Conservation (phyloP, 1,140 invertebrate genomes). For the Mizuhopecten yessoensis region DNA sequence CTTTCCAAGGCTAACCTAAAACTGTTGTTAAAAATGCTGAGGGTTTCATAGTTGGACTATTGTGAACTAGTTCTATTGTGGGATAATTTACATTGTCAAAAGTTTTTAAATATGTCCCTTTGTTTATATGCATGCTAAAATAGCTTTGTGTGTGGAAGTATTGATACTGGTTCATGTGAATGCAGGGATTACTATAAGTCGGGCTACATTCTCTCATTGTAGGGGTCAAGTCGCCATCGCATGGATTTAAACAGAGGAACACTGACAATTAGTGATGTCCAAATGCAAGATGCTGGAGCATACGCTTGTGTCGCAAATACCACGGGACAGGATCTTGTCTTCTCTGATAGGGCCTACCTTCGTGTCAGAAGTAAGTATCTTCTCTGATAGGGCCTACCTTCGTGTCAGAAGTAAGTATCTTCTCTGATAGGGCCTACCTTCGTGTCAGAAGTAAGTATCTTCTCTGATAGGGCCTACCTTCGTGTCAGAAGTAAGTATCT, state of each 20-base stretch:
- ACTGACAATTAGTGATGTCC: slow-evolving; percentile 86
- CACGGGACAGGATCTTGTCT: slow-evolving; percentile 86
- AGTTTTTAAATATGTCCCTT: too few relatives aligned
- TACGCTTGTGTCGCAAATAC: slow-evolving; percentile 89
- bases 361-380: slow-evolving; percentile 86
- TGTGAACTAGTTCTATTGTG: too few relatives aligned
- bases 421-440: not conserved
- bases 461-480: not conserved
- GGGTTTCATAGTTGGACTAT: too few relatives aligned
- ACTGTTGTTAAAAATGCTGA: too few relatives aligned
- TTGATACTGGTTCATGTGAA: too few relatives aligned
- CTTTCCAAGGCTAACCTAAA: too few relatives aligned
- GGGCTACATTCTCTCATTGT: slow-evolving; percentile 44
- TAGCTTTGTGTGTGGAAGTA: too few relatives aligned
- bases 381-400: not conserved
- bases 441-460: slow-evolving; percentile 6
- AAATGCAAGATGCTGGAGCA: slow-evolving; percentile 87
- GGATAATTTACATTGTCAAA: too few relatives aligned
- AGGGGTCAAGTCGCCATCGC: slow-evolving; percentile 73
- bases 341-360: slow-evolving; percentile 86
- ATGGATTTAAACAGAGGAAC: slow-evolving; percentile 86
- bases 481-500: not conserved
- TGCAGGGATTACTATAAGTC: too few relatives aligned
- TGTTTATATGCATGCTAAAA: too few relatives aligned
- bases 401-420: slow-evolving; percentile 1